Evolutionary conservation across 2,113 vertebrate genomes (phyloP), one percentile per base, ranked within the genome.

Genomic region (Lophura nycthemera): DNA sequence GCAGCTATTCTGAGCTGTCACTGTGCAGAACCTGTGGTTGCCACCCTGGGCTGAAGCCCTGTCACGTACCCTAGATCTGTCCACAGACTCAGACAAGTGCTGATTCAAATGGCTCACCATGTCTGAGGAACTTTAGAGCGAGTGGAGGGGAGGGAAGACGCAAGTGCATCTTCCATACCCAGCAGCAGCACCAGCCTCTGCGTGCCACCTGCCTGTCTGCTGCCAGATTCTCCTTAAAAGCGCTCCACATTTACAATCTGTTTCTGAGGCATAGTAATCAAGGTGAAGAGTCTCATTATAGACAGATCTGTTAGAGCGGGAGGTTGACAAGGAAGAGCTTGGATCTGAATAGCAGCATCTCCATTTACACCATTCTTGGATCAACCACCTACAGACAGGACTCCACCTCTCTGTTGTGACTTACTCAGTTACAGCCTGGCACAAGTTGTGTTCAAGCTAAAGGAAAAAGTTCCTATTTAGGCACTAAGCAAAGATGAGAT

Each of bases 381-480:
- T 30, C 32, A 83, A 6, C 22, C 0, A 0, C 40, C 67, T 0
- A 0, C 74, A 84, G 73, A 52, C 64, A 71, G 45, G 60, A 36
- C 18, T 77, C 40, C 52, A 40, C 21, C 32, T 30, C 29, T 10
- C 18, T 48, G 4, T 27, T 78, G 73, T 57, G 20, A 57, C 10
- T 84, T 81, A 10, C 6, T 79, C 2, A 1, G 56, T 56, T 38
- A 59, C 70, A 80, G 56, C 4, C 32, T 21, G 32, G 45, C n/a
- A 60, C 32, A 59, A 60, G 24, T 4, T 71, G 34, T 38, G 7
- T 60, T 78, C 36, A 40, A 75, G 7, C 34, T 34, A 32, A 73
- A 76, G 40, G 5, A 36, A 45, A 93, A 76, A 0, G 6, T 21
- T 88, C 22, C 1, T 0, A 12, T 83, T 66, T 69, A 80, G 42